Percentiles rank a stretch among this genome's conserved stretches.
These are phyloP conservation scores for Macaria notata DNA, from an alignment of 2,888 invertebrate genomes.

Conservation along the genomic window DNA sequence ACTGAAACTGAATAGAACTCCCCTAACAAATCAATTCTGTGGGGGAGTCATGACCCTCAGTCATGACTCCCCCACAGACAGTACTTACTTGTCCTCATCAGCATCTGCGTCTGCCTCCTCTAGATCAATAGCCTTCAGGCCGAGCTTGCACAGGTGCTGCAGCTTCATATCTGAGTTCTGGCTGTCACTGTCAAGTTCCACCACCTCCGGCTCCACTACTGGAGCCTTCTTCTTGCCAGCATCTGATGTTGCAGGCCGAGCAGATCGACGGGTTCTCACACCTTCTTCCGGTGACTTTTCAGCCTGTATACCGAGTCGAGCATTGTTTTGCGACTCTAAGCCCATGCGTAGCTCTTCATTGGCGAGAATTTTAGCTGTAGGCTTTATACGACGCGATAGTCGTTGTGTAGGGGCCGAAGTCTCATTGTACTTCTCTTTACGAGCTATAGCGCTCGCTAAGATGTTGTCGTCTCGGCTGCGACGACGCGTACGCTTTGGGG, in stretches of 20 bases:
- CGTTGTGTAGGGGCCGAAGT: conserved; percentile 57
- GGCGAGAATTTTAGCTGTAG: conserved; percentile 85
- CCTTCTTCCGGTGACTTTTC: conserved; percentile 66
- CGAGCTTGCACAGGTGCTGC: conserved; percentile 81
- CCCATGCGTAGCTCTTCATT: conserved; percentile 84
- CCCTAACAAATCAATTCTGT: too few species aligned
- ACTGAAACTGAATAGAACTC: too few species aligned
- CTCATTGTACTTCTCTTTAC: conserved; percentile 87
- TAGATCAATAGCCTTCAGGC: conserved; percentile 67
- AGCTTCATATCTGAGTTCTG: conserved; percentile 79
- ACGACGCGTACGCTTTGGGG: conserved; percentile 84
- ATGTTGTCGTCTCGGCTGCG: conserved; percentile 86
- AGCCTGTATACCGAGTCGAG: conserved; percentile 67
- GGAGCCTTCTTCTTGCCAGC: conserved; percentile 31
- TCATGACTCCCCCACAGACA: too few species aligned
- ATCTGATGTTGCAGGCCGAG: conserved; percentile 44
- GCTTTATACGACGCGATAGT: conserved; percentile 82
- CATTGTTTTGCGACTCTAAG: conserved; percentile 81
- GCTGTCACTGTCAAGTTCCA: conserved; percentile 50
- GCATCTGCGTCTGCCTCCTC: conserved; percentile 47
- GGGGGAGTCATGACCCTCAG: too few species aligned
- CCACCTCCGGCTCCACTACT: conserved; percentile 35
- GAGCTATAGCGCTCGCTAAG: conserved; percentile 86
- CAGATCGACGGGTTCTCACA: conserved; percentile 61
- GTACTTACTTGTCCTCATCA: conserved; percentile 20